phyloP scores from a whole-genome alignment of 1,140 invertebrate genomes.

The Adelges cooleyi region DNA sequence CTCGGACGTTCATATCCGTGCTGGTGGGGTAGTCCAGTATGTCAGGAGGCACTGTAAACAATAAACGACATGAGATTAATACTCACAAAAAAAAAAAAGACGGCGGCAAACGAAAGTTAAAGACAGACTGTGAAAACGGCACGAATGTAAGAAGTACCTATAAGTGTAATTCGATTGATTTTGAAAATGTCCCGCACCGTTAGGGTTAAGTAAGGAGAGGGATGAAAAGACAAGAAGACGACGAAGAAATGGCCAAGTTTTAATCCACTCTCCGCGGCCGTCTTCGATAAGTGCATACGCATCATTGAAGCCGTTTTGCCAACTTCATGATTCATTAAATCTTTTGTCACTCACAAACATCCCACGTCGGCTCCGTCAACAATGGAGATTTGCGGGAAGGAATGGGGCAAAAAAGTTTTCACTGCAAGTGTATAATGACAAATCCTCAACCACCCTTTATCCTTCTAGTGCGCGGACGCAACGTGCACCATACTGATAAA shows the following conservation, averaged over 20 bases:
- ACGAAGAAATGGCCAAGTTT: neutral
- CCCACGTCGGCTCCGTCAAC: neutral
- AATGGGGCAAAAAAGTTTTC: neutral
- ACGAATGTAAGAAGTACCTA: too few relatives aligned
- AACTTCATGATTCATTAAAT: slow-evolving; percentile 15
- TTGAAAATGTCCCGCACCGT: neutral
- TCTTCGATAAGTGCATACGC: neutral
- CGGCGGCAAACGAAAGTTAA: too few relatives aligned
- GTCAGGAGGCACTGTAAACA: slow-evolving; percentile 59
- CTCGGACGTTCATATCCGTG: slow-evolving; percentile 72
- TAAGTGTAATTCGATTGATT: neutral
- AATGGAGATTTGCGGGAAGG: neutral
- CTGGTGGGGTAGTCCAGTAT: slow-evolving; percentile 68
- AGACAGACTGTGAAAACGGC: too few relatives aligned
- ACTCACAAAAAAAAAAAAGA: neutral
- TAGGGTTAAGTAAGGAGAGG: too few relatives aligned
- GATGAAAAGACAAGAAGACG: too few relatives aligned
- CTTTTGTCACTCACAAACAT: neutral
- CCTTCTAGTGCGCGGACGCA: neutral
- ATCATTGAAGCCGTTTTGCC: slow-evolving; percentile 1
- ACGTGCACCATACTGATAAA: slow-evolving; percentile 24
- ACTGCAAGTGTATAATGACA: slow-evolving; percentile 8
- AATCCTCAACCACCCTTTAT: neutral
- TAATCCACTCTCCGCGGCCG: neutral
- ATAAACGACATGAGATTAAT: neutral